Base-by-base conservation (phyloP, 2,888 invertebrate species). In the Dascillus cervinus region DNA sequence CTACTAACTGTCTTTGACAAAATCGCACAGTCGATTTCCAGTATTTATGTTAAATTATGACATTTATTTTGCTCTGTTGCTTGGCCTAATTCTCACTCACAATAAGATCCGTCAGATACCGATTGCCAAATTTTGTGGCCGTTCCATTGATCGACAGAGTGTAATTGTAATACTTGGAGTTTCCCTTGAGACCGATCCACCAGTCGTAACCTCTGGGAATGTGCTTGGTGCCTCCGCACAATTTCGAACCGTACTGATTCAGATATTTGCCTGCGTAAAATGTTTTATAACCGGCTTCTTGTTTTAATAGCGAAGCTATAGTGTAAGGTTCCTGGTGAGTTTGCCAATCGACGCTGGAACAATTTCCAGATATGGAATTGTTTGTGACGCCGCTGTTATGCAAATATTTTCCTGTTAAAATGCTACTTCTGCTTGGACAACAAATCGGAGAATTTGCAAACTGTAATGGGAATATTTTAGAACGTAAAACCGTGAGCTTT, bases 221-320 rank as follows among this genome's bases (percentile, higher is more conserved):
- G 41, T 75, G 70, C 6, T 65, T 55, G 0, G 77, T 71, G 0
- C 83, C 83, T 3, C 82, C 83, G 22, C 26, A 28, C 8, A 28
- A 11, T 23, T 25, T 26, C 9, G 17, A 11, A n/a, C 40, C 40
- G 13, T 40, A 40, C 40, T 40, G 73, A 66, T 95, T 95, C 43
- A 95, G 68, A 66, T 95, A 95, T 70, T 95, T 95, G 26, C 95
- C 94, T 46, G 87, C 90, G 60, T 88, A 95, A 58, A 92, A 91
- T 0, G 90, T 94, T 3, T 65, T 72, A 55, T 94, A 95, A 26
- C 49, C 46, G 0, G 74, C 75, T 2, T 63, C 52, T 0, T 67
- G 55, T 30, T 82, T 73, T 15, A 95, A 62, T 21, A 77, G 57
- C 0, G 73, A 69, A 0, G 83, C 83, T 50, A 91, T 79, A 1